Percentiles rank a stretch among this genome's conserved stretches.
Evolutionary conservation across 2,888 invertebrate species (phyloP).

Genomic region (Ecliptopera silaceata): DNA sequence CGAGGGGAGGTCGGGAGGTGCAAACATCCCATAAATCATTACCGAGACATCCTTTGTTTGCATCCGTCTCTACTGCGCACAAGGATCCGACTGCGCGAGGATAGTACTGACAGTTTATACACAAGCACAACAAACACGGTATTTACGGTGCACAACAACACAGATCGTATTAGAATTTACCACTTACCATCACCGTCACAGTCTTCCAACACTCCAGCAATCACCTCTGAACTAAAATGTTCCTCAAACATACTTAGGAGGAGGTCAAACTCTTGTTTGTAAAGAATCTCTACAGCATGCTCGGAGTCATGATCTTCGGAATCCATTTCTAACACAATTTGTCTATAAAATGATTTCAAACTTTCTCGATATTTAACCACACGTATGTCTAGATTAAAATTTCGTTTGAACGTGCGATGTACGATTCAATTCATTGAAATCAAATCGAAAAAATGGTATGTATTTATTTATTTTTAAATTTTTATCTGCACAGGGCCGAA

Average conservation of each 20-base stretch:
- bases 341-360: neutral
- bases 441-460: too few species aligned
- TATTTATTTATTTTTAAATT: too few species aligned
- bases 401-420: too few species aligned
- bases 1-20: conserved; percentile 8
- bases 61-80: conserved; percentile 30
- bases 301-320: conserved; percentile 16
- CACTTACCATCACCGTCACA: conserved; percentile 71
- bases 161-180: conserved; percentile 25
- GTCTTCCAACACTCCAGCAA: conserved; percentile 61
- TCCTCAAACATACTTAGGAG: conserved; percentile 62
- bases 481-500: too few species aligned
- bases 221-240: conserved; percentile 58
- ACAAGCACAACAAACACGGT: neutral
- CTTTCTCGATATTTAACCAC: neutral
- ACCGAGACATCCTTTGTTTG: conserved; percentile 17
- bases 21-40: conserved; percentile 23
- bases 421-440: too few species aligned
- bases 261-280: conserved; percentile 49
- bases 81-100: conserved; percentile 12
- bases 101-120: neutral
- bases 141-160: neutral
- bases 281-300: conserved; percentile 2
- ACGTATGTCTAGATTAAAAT: too few species aligned
- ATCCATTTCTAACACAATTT: conserved; percentile 10